These are phyloP conservation scores for Drosophila aff. DNA, from an alignment of 1,140 invertebrate species.

Conservation along the genomic window DNA sequence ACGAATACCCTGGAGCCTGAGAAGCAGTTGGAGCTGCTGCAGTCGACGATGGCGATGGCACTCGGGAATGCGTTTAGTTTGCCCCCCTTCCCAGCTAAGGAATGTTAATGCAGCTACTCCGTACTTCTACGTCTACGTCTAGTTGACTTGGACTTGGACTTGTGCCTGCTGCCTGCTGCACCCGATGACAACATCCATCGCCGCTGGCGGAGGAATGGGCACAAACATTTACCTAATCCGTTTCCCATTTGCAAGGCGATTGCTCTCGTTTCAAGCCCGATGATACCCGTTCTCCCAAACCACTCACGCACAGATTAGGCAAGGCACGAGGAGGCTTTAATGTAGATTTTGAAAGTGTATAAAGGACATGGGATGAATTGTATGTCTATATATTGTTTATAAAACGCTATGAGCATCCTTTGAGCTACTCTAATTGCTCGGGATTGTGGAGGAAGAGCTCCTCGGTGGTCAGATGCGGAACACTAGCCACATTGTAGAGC, in stretches of 20 bases:
- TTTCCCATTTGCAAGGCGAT: slow-evolving; percentile 70
- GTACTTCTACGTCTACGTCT: slow-evolving; percentile 1
- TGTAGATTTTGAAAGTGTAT: neutral
- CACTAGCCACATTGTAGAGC: slow-evolving; percentile 93
- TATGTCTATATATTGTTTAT: no score
- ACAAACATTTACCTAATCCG: slow-evolving; percentile 81
- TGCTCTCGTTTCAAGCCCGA: slow-evolving; percentile 50
- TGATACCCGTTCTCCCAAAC: neutral
- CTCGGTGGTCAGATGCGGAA: slow-evolving; percentile 87
- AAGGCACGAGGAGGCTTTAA: neutral
- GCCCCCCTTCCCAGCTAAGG: slow-evolving; percentile 30
- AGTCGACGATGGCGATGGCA: slow-evolving; percentile 42
- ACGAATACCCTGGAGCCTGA: slow-evolving; percentile 12
- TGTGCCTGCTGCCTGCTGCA: slow-evolving; percentile 10
- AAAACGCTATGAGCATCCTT: slow-evolving; percentile 12
- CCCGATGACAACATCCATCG: slow-evolving; percentile 49
- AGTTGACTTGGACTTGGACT: slow-evolving; percentile 13
- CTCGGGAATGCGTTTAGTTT: slow-evolving; percentile 76
- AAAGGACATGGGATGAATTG: no score
- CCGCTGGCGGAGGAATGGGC: slow-evolving; percentile 51
- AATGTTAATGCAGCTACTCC: slow-evolving; percentile 72
- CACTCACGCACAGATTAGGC: neutral
- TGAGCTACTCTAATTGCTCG: slow-evolving; percentile 49
- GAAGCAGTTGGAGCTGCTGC: slow-evolving; percentile 39
- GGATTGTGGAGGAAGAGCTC: slow-evolving; percentile 75